phyloP scores from a whole-genome alignment of 2,888 invertebrate species.

The Drosophila fulvimacula region DNA sequence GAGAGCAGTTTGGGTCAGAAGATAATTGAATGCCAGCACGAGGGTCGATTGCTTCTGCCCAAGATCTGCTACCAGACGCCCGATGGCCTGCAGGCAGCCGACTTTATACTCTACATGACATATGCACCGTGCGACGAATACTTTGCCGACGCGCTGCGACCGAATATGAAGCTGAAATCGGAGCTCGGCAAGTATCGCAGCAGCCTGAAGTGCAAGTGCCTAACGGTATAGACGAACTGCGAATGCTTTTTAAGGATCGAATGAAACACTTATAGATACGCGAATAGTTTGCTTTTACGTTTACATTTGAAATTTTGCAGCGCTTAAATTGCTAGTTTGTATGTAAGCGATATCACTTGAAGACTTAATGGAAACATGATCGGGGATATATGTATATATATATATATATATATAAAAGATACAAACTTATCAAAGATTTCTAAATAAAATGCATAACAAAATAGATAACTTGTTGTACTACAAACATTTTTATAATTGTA shows the following conservation, averaged over 20 bases:
- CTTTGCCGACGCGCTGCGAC: conserved; percentile 41
- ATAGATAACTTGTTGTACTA: conserved; percentile 42
- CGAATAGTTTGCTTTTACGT: not conserved
- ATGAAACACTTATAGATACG: not conserved
- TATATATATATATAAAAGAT: not conserved
- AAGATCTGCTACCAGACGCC: conserved; percentile 38
- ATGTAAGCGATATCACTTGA: not conserved
- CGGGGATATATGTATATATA: not conserved
- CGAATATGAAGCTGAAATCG: conserved; percentile 36
- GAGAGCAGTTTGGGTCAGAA: conserved; percentile 22
- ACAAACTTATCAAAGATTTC: not conserved
- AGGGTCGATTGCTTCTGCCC: conserved; percentile 38
- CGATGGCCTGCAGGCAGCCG: conserved; percentile 42
- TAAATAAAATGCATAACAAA: conserved; percentile 1
- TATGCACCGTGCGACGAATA: conserved; percentile 70
- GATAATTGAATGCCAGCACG: conserved; percentile 27
- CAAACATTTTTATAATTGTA: conserved; percentile 44
- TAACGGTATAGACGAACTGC: not conserved
- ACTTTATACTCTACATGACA: conserved; percentile 61
- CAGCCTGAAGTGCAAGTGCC: conserved; percentile 17
- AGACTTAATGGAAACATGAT: not conserved
- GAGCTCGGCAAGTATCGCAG: conserved; percentile 35
- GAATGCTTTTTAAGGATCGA: conserved; percentile 1
- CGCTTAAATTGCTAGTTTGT: conserved; percentile 9
- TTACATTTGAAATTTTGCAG: not conserved